phyloP scores from a whole-genome alignment of 2,113 vertebrate species.

The Taxidea taxus region DNA sequence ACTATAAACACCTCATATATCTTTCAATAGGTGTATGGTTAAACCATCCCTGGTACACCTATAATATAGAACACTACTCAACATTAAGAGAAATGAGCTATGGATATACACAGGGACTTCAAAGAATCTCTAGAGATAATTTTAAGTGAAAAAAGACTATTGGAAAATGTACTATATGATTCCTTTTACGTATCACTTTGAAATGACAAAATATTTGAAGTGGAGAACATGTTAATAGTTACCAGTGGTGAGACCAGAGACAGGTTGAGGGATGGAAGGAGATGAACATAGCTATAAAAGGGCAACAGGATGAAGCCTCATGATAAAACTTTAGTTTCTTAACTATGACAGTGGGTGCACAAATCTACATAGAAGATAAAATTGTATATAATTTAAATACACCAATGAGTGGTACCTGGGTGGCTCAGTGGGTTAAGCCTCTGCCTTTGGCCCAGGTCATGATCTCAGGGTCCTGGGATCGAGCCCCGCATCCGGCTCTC shows the following conservation, averaged over 20 bases:
- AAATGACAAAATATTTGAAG: not conserved
- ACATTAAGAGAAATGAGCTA: not conserved
- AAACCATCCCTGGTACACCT: not conserved
- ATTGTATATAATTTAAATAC: not conserved
- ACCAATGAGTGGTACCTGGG: no score
- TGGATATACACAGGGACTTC: not conserved
- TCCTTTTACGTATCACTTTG: not conserved
- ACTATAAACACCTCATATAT: not conserved
- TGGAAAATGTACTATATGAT: not conserved
- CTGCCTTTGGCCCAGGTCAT: no score
- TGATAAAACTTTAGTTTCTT: not conserved
- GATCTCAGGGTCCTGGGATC: no score
- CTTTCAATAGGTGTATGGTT: not conserved
- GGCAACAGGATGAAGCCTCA: not conserved
- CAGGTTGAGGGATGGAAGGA: accelerated
- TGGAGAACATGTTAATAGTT: not conserved
- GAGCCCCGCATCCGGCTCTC: no score
- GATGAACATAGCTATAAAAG: not conserved
- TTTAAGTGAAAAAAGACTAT: not conserved
- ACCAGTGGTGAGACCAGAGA: not conserved
- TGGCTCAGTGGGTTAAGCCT: no score
- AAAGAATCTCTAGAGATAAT: not conserved
- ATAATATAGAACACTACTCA: not conserved
- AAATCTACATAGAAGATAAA: not conserved
- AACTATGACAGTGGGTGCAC: not conserved